Evolutionary conservation across 2,113 vertebrate genomes (phyloP).

Genomic region (Mustelus asterias): DNA sequence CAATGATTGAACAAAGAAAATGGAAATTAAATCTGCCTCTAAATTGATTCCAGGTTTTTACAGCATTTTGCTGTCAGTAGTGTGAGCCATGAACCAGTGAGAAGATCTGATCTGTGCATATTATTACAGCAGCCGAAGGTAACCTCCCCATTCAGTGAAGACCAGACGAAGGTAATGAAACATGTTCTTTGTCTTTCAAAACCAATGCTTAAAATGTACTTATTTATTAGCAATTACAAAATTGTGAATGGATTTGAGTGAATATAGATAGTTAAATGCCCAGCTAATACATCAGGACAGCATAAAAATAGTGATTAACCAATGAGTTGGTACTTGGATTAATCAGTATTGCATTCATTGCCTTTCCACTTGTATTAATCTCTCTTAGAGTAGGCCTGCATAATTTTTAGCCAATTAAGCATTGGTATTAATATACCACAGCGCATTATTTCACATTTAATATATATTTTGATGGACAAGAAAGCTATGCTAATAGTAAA

Average conservation of each 20-base stretch:
- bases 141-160: conserved; percentile 45
- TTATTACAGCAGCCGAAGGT: conserved; percentile 64
- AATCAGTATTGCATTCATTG: not conserved
- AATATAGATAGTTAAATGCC: not conserved
- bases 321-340: not conserved
- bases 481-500: not conserved
- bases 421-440: not conserved
- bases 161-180: conserved; percentile 67
- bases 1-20: not conserved
- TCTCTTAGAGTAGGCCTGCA: too few species aligned
- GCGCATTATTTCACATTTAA: not conserved
- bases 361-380: not conserved
- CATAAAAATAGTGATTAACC: not conserved
- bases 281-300: not conserved
- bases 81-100: conserved; percentile 68
- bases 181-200: not conserved
- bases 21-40: not conserved
- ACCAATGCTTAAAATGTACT: not conserved
- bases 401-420: not conserved
- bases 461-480: not conserved
- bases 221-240: not conserved
- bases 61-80: conserved; percentile 79
- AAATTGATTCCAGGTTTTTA: conserved; percentile 65
- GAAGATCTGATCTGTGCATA: conserved; percentile 69
- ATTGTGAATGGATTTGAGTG: not conserved